Conservation (phyloP, 2,113 vertebrate species). For the Capreolus pygargus region DNA sequence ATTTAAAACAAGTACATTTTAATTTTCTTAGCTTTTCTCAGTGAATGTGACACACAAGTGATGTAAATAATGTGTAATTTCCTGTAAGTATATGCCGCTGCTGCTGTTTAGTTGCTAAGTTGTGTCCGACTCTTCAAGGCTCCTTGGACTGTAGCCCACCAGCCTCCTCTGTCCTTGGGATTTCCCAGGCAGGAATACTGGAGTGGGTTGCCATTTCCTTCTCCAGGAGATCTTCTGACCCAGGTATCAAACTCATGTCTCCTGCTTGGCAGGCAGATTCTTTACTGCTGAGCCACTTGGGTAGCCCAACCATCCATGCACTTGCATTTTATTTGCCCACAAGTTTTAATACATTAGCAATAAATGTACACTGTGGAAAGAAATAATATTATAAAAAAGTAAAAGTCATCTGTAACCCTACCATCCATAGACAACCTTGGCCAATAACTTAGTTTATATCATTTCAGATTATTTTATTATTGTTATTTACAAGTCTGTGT, state of each 20-base stretch:
- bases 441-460: not conserved
- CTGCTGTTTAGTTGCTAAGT: not conserved
- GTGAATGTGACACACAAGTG: not conserved
- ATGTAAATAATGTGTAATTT: not conserved
- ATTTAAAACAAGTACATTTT: conserved; percentile 36
- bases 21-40: conserved; percentile 22
- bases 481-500: not conserved
- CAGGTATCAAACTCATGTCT: not conserved
- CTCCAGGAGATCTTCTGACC: not conserved
- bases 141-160: not conserved
- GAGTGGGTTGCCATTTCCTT: not conserved
- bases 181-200: not conserved
- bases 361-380: not conserved
- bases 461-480: not conserved
- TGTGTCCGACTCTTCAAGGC: not conserved
- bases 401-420: not conserved
- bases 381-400: not conserved
- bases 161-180: not conserved
- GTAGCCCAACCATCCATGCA: not conserved
- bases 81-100: not conserved
- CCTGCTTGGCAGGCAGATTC: not conserved
- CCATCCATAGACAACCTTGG: not conserved
- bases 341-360: not conserved
- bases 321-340: not conserved
- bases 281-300: not conserved